Evolutionary conservation across 2,888 invertebrate species (phyloP), one percentile per base, ranked within the genome.

Genomic region (Apodemia zela): DNA sequence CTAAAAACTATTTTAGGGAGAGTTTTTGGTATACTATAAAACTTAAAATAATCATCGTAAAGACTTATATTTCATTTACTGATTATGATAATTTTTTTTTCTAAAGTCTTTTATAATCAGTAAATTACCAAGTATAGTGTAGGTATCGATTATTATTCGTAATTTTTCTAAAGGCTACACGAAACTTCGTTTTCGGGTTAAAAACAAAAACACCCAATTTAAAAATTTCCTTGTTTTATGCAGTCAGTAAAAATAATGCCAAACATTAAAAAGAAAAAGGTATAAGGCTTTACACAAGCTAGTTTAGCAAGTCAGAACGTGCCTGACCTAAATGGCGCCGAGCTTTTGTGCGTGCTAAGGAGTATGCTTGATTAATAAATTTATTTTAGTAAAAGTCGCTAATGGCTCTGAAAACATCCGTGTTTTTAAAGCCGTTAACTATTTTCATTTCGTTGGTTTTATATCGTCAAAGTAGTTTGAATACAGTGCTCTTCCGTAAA

Each of bases 301-400:
- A 51, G 51, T 51, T 51, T 51, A 51, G 18, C 21, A 21, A 51
- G 11, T 51, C 21, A 51, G 51, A 13, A 51, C 51, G 11, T 49
- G 49, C 51, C 51, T 51, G 51, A 51, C 51, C 51, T 51, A 21
- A 51, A 51, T 51, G 51, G 18, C 11, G 51, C 3, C 51, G 51
- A 51, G 51, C 51, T 51, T 51, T 38, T 51, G 47, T 51, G 51
- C 18, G 51, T 18, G 51, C 18, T 17, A 17, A 51, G 51, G 11
- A 51, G 51, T 21, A 21, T 51, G 21, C 51, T 51, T 51, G 51
- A 51, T 51, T 51, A 51, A 51, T 51, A 51, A 51, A 51, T 51
- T 51, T 51, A 21, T 49, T 49, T 49, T 51, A 51, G 38, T 38
- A 13, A 38, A 51, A 51, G 51, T 51, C 51, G 49, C 49, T 18